phyloP scores from a whole-genome alignment of 1,140 invertebrate genomes.

The Luehdorfia chinensis region DNA sequence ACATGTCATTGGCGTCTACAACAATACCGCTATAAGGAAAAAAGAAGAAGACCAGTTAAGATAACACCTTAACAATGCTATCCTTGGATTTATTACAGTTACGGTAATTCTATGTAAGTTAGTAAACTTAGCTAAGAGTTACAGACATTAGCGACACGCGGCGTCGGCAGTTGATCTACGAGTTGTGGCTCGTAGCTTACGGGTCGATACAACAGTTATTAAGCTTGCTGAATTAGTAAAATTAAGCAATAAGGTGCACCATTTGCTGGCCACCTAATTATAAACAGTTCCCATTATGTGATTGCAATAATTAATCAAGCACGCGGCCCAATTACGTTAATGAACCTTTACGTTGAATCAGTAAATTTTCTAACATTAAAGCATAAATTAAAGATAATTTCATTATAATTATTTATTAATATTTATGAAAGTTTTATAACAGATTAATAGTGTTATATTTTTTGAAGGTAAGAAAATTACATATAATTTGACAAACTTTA shows the following conservation, averaged over 20 bases:
- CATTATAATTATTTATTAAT: no score
- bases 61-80: conserved; percentile 14
- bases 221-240: conserved; percentile 44
- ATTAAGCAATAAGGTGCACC: conserved; percentile 2
- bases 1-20: no score
- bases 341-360: no score
- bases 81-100: conserved; percentile 16
- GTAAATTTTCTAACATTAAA: no score
- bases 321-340: no score
- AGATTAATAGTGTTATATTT: no score
- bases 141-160: conserved; percentile 53
- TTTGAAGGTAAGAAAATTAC: no score
- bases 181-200: conserved; percentile 37
- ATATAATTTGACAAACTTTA: no score
- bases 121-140: conserved; percentile 15
- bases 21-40: no score
- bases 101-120: conserved; percentile 17
- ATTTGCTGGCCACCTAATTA: conserved; percentile 1
- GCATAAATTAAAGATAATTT: no score
- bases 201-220: conserved; percentile 45
- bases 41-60: no score
- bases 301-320: neutral
- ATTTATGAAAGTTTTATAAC: no score
- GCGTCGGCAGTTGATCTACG: conserved; percentile 52
- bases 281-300: neutral